phyloP scores from a whole-genome alignment of 2,888 invertebrate genomes.

The Pristionchus arcanus region DNA sequence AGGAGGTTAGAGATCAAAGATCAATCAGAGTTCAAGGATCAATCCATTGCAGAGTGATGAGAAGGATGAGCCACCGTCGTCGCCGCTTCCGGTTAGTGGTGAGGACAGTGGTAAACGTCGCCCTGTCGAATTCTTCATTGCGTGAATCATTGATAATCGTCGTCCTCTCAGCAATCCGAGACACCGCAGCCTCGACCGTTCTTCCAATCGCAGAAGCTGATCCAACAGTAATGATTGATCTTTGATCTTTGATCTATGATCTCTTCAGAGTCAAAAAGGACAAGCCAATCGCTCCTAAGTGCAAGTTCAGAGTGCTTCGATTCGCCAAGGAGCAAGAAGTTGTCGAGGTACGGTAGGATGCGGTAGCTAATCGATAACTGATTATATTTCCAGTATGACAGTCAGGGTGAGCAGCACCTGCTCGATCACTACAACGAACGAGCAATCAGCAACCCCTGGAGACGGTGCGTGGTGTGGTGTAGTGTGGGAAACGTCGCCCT shows the following conservation, averaged over 20 bases:
- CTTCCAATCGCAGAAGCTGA: constrained; percentile 7
- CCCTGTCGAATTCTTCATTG: background rate
- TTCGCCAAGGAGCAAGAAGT: constrained; percentile 1
- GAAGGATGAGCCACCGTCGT: background rate
- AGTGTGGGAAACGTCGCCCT: constrained; percentile 17
- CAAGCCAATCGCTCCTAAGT: background rate
- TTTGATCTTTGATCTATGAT: constrained; percentile 8
- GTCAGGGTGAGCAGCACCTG: background rate
- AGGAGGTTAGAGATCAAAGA: constrained; percentile 39
- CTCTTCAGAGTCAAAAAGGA: background rate
- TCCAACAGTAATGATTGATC: background rate
- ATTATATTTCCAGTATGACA: background rate
- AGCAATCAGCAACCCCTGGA: constrained; percentile 26
- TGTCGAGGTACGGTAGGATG: background rate
- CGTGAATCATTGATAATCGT: background rate
- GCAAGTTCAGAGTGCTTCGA: background rate
- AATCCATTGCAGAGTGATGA: constrained; percentile 1
- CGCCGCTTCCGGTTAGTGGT: background rate
- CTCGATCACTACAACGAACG: constrained; percentile 4
- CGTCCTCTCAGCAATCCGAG: background rate
- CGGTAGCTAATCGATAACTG: background rate
- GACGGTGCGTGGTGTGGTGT: constrained; percentile 7
- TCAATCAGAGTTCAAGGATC: constrained; percentile 14
- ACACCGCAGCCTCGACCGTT: background rate
- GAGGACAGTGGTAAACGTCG: background rate